phyloP scores from a whole-genome alignment of 1,140 invertebrate species.

The Drosophila cardini region DNA sequence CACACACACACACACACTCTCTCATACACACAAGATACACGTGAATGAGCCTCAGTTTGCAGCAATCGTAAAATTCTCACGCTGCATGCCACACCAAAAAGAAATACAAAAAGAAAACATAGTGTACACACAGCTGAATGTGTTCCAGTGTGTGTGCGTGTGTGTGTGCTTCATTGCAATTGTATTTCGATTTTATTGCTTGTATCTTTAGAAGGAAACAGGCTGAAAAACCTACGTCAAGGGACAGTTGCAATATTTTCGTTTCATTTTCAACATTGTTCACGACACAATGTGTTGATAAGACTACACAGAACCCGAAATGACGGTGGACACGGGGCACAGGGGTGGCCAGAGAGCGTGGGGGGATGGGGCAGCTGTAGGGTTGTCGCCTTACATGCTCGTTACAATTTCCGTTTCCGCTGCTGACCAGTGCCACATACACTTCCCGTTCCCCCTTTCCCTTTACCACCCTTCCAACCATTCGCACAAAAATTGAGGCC shows the following conservation, averaged over 20 bases:
- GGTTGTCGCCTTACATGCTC: constrained; percentile 49
- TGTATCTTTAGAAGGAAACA: constrained; percentile 71
- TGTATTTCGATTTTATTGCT: constrained; percentile 78
- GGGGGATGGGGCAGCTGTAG: not conserved
- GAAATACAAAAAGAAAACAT: not conserved
- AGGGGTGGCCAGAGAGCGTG: not conserved
- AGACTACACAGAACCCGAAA: constrained; percentile 44
- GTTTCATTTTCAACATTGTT: constrained; percentile 69
- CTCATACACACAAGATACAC: constrained; percentile 13
- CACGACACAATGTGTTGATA: constrained; percentile 74
- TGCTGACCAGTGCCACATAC: constrained; percentile 3
- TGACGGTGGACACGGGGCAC: no score
- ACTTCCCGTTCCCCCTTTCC: not conserved
- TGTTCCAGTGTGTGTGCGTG: not conserved
- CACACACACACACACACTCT: constrained; percentile 22
- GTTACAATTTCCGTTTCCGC: constrained; percentile 69
- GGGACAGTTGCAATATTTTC: constrained; percentile 78
- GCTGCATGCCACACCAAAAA: constrained; percentile 37
- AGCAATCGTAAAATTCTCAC: constrained; percentile 55
- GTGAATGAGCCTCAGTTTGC: constrained; percentile 45
- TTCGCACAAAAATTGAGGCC: constrained; percentile 30
- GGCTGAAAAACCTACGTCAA: constrained; percentile 34
- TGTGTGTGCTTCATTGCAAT: constrained; percentile 52
- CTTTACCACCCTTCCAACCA: not conserved
- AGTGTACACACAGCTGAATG: not conserved